Base-by-base conservation (phyloP, 2,888 invertebrate genomes). In the Microctonus brassicae region DNA sequence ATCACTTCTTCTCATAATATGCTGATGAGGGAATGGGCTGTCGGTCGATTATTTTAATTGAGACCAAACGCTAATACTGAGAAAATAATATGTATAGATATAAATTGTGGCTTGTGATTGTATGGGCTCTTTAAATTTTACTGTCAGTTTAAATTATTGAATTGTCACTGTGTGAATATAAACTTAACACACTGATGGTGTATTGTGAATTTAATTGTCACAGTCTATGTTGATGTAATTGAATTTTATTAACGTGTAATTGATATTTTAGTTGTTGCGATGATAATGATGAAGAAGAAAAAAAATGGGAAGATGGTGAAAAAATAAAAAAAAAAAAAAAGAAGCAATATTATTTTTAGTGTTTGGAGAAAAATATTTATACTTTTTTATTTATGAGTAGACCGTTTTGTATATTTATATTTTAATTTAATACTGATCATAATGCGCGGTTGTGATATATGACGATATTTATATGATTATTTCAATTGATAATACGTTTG, bases 1-100 rank as follows among this genome's bases (percentile, higher is more conserved):
- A 57, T 24, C 29, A 57, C 29, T 57, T 26, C 13, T 57, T 68
- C 76, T 75, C 72, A 71, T 64, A 26, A 34, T 71, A 79, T 77
- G 76, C 78, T 80, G 78, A 80, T 79, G 80, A 82, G 79, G 77
- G 77, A 80, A 79, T 79, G 79, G 79, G 77, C 17, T 33, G 36
- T 10, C 26, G 55, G 81, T 81, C 81, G 82, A 81, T 82, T 82
- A 82, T 82, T 83, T 83, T 83, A 83, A 83, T 83, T 83, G 81
- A 82, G 76, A 77, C 71, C 77, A 75, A 78, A 68, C 60, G 66
- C 78, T 78, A 79, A 81, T 81, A 82, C 81, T 75, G 78, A 79
- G 80, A 80, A 80, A 78, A 77, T 77, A 80, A 78, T 73, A 60
- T 17, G 53, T 33, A 65, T 24, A 64, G 29, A 42, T 52, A 36